phyloP scores from a whole-genome alignment of 2,888 invertebrate species.

The Agrypnus murinus region DNA sequence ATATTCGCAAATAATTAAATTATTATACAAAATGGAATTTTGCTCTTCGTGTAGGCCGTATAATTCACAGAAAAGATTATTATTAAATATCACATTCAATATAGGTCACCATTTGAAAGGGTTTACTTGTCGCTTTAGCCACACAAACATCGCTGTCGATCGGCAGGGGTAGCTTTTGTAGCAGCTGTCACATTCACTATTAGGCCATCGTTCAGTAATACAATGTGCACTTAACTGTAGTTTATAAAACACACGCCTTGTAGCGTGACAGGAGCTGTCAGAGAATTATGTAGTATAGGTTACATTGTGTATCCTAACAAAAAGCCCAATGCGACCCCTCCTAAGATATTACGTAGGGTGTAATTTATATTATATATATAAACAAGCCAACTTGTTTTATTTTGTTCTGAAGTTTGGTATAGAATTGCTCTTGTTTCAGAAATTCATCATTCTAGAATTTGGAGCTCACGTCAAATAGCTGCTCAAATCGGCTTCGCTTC shows the following conservation, averaged over 20 bases:
- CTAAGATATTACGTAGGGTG: background rate
- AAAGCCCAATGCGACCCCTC: slow-evolving; percentile 21
- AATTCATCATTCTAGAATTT: slow-evolving; percentile 38
- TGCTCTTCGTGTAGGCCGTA: too few relatives aligned
- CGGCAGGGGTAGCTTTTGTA: slow-evolving; percentile 30
- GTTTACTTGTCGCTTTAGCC: slow-evolving; percentile 32
- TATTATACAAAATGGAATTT: too few relatives aligned
- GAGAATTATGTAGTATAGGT: slow-evolving; percentile 28
- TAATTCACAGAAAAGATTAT: background rate
- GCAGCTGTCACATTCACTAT: slow-evolving; percentile 39
- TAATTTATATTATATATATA: too few relatives aligned
- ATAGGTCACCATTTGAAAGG: slow-evolving; percentile 24
- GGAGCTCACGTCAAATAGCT: slow-evolving; percentile 36
- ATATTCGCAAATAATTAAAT: too few relatives aligned
- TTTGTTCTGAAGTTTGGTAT: slow-evolving; percentile 26
- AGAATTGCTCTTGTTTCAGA: slow-evolving; percentile 22
- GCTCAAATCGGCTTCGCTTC: slow-evolving; percentile 38
- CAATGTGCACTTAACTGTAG: slow-evolving; percentile 42
- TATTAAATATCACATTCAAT: slow-evolving; percentile 33
- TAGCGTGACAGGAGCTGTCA: slow-evolving; percentile 36
- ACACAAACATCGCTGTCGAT: slow-evolving; percentile 39
- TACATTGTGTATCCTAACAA: slow-evolving; percentile 27
- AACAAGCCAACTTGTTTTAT: slow-evolving; percentile 30
- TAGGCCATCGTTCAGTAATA: slow-evolving; percentile 40
- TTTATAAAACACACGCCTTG: slow-evolving; percentile 38